Base-by-base conservation (phyloP, 2,888 invertebrate genomes). In the Barypeithes pellucidus region DNA sequence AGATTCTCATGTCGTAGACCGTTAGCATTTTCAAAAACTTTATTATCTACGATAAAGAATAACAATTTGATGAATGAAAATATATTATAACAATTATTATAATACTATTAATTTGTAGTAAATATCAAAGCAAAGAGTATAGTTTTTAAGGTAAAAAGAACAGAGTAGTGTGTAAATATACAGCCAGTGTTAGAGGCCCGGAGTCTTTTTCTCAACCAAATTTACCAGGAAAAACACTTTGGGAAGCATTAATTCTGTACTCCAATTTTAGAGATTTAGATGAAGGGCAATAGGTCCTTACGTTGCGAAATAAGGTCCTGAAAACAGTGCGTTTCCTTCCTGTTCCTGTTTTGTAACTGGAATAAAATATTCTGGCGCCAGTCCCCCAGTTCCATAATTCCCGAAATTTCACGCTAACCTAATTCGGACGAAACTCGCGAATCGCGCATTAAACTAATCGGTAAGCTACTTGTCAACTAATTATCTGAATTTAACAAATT, bases 21-120 rank as follows among this genome's bases (percentile, higher is more conserved):
- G 80, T 94, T 94, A 20, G 93, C 91, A 86, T 90, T 92, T 84
- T 97, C 97, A 86, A 95, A 94, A 57, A 97, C 87, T 79, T 93
- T 91, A 86, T 94, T 96, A 86, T 97, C 97, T 89, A 89, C 78
- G 76, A 52, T 63, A 68, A 36, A 39, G 11, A n/a, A 39, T 12
- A 29, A 29, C 29, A 29, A 29, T 29, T 29, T 29, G 7, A 29
- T 29, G 29, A 29, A 29, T 2, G 9, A 29, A 29, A 29, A 1
- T n/a, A n/a, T n/a, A n/a, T n/a, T n/a, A n/a, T n/a, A n/a, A n/a
- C n/a, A n/a, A n/a, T n/a, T n/a, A n/a, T n/a, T n/a, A 7, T 7
- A 9, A 29, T 29, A 24, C 24, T 24, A 2, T 24, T 24, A 24
- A 24, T 24, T 24, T 24, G 24, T 4, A 4, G 5, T 24, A 5